Base-by-base conservation (phyloP, 2,888 invertebrate genomes). In the Graphium colonna region DNA sequence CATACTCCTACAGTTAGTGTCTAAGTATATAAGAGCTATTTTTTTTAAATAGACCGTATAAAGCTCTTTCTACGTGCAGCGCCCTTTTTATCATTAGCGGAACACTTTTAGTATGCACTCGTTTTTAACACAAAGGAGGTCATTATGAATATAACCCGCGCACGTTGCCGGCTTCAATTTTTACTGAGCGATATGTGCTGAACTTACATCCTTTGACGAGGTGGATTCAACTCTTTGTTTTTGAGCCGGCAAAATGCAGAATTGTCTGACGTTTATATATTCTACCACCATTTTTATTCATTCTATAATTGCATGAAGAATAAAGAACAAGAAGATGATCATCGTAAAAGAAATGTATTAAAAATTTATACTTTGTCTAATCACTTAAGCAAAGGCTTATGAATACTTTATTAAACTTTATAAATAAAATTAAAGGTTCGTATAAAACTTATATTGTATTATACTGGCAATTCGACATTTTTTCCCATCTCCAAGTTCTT, bases 101-200 rank as follows among this genome's bases (percentile, higher is more conserved):
- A 33, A 13, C 16, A 33, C 15, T 45, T 45, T 45, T 33, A 45
- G 33, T 12, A 33, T 10, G 15, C 18, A 45, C 10, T 16, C 17
- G 16, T 17, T 17, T 15, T 17, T n/a, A n/a, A 10, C 45, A 45
- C 45, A 45, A 45, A 45, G 17, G 45, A 31, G 45, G 33, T 45
- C 45, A 28, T 36, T 45, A 45, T 33, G 33, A 16, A 33, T 33
- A 36, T 36, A 36, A 36, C 36, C 36, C 12, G 36, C 36, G 36
- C 5, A 9, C 33, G 17, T 16, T 31, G 31, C 45, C 15, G 28
- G 33, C 33, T 16, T 33, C 44, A n/a, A 17, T 45, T 45, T 33
- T 45, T 33, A 17, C 36, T 36, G 36, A 36, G 36, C 36, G 36
- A 36, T 45, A 33, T 31, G 44, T 28, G 31, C 44, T 44, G 15